Evolutionary conservation across 2,797 vertebrate genomes (phyloP).

Genomic region (Myotis vivesi): DNA sequence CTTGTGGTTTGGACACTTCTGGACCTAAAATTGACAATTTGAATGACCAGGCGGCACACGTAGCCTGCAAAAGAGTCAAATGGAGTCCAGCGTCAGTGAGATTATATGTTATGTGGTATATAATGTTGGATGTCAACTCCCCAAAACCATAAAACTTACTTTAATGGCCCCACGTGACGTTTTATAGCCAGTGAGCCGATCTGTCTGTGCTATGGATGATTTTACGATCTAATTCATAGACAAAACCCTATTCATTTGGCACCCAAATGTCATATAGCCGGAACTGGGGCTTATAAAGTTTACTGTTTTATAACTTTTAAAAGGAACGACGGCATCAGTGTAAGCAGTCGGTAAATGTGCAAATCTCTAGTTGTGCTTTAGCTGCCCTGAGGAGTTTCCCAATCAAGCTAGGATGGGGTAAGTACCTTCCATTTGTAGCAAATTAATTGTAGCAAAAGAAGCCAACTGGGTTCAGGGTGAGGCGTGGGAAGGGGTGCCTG

Average conservation of each 20-base stretch:
- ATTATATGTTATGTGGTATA: constrained; percentile 99
- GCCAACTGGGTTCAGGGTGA: constrained; percentile 77
- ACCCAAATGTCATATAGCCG: constrained; percentile 98
- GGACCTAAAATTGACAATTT: constrained; percentile 89
- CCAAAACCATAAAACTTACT: constrained; percentile 99
- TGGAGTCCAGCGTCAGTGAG: constrained; percentile 96
- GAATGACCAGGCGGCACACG: constrained; percentile 93
- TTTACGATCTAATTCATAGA: constrained; percentile 99
- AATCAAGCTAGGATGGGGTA: constrained; percentile 90
- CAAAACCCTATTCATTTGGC: constrained; percentile 99
- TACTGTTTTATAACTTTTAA: constrained; percentile 94
- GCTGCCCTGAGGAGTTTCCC: constrained; percentile 89
- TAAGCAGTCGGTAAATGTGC: constrained; percentile 89
- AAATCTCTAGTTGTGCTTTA: constrained; percentile 89
- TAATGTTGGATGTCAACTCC: constrained; percentile 99
- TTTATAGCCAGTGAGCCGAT: constrained; percentile 99
- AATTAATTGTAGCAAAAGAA: constrained; percentile 82
- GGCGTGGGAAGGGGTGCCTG: constrained; percentile 71
- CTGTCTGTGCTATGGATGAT: constrained; percentile 98
- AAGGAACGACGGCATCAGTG: constrained; percentile 89
- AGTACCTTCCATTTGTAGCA: constrained; percentile 89
- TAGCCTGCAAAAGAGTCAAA: constrained; percentile 97
- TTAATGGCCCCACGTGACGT: constrained; percentile 99
- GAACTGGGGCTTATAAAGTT: constrained; percentile 98
- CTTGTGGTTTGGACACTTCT: constrained; percentile 88